Conservation (phyloP, 2,113 vertebrate species). For the Leptosomus discolor region DNA sequence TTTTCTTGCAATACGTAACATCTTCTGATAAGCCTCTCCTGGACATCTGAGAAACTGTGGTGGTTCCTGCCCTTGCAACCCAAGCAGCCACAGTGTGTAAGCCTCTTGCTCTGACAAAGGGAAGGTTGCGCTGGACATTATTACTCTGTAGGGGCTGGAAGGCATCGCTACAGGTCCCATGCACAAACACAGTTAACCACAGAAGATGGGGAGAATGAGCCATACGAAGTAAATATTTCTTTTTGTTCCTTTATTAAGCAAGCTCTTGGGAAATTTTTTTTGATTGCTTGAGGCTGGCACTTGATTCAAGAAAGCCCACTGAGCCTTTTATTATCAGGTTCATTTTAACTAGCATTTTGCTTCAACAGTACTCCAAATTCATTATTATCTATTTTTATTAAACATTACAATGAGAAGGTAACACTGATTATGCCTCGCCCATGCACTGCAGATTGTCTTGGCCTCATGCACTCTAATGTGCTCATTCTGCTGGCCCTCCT, state of each 20-base stretch:
- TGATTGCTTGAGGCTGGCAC: conserved; percentile 2
- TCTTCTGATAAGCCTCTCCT: too few relatives aligned
- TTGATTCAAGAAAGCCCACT: neutral
- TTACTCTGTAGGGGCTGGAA: neutral
- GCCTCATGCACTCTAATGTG: neutral
- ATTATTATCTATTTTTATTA: conserved; percentile 43
- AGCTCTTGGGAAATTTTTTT: conserved; percentile 37
- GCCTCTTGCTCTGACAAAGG: neutral
- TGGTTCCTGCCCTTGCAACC: neutral
- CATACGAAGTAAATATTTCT: neutral
- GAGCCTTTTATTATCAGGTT: conserved; percentile 12
- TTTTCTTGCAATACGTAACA: neutral
- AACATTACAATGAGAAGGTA: neutral
- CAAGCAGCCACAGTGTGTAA: neutral
- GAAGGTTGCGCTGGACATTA: neutral
- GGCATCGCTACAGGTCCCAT: neutral
- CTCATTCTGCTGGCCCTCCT: neutral
- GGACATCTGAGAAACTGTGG: neutral
- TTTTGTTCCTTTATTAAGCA: conserved; percentile 8
- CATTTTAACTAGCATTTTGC: conserved; percentile 28
- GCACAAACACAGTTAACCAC: neutral
- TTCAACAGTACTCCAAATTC: neutral
- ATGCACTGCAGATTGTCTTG: neutral
- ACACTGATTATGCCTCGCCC: neutral
- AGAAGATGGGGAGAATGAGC: neutral